These are phyloP conservation scores for Neopipo cinnamomea DNA, from an alignment of 2,113 vertebrate genomes.

Conservation along the genomic window DNA sequence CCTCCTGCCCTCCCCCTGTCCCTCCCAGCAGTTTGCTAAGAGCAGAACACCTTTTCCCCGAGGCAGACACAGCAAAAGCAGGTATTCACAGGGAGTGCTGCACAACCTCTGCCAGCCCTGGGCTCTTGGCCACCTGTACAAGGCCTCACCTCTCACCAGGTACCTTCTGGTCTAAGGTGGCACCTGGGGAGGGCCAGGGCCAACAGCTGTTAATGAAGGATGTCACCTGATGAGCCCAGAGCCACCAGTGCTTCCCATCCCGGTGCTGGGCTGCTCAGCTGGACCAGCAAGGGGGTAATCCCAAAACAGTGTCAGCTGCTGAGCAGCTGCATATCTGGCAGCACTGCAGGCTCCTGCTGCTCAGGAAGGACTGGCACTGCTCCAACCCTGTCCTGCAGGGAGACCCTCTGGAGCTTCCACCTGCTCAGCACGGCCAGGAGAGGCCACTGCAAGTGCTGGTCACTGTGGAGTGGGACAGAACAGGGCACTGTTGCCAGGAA, in stretches of 20 bases:
- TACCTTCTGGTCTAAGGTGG: neutral
- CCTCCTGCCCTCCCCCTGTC: neutral
- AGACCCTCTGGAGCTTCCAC: neutral
- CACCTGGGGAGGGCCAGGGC: neutral
- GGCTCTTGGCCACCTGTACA: neutral
- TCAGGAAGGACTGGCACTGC: neutral
- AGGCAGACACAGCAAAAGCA: neutral
- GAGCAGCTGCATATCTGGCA: neutral
- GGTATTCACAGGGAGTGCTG: neutral
- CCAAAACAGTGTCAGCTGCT: neutral
- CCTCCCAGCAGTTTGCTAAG: neutral
- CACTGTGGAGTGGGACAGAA: neutral
- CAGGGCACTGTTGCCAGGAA: neutral
- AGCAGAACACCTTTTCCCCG: neutral
- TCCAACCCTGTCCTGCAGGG: neutral
- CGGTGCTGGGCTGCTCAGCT: neutral
- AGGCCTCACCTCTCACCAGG: neutral
- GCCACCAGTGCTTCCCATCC: neutral
- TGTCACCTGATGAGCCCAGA: neutral
- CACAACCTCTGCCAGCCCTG: neutral
- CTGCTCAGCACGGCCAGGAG: neutral
- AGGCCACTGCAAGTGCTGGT: neutral
- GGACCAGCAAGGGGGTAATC: accelerated
- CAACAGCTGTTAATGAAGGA: neutral
- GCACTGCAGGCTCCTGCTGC: neutral